Evolutionary conservation across 2,888 invertebrate species (phyloP), one percentile per base, ranked within the genome.

Genomic region (Ophion ellenae): DNA sequence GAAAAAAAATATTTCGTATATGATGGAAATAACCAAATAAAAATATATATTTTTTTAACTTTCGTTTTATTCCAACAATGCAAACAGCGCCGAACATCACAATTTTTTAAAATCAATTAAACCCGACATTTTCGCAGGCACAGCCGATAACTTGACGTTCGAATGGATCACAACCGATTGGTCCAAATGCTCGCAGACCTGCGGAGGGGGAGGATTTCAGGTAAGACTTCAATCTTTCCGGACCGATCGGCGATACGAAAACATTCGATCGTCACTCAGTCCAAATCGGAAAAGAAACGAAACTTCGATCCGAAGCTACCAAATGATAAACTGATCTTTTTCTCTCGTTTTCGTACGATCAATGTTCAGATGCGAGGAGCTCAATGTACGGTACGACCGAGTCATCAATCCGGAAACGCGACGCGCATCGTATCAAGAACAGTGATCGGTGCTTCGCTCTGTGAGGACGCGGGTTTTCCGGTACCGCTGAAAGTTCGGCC

Each of bases 141-240:
- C 89, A 75, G 88, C 89, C 40, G 90, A 91, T 24, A 90, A 95
- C 90, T 91, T 96, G 88, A 94, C 96, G 90, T 98, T 97, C 93
- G 96, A 96, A 88, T 98, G 98, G 98, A 95, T 96, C 91, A 96
- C 97, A 14, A 97, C 97, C 0, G 96, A 97, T 11, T 99, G 99
- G 99, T 97, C 98, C 0, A 95, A 96, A 17, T 99, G 99, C 93
- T 97, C 97, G 1, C 97, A 97, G 88, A 96, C 96, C 0, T 99
- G 98, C 91, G 97, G 97, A 0, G 96, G 97, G 64, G 95, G 95
- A 79, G 98, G 98, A 1, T 95, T 95, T 89, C 95, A 96, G 94
- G 95, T 95, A 92, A 78, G 87, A 83, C 0, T 2, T n/a, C 9
- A 0, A 53, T 66, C 81, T 80, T 61, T 28, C 53, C 6, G 40